Conservation (phyloP, 1,140 invertebrate genomes). For the Medauroidea extradentata region DNA sequence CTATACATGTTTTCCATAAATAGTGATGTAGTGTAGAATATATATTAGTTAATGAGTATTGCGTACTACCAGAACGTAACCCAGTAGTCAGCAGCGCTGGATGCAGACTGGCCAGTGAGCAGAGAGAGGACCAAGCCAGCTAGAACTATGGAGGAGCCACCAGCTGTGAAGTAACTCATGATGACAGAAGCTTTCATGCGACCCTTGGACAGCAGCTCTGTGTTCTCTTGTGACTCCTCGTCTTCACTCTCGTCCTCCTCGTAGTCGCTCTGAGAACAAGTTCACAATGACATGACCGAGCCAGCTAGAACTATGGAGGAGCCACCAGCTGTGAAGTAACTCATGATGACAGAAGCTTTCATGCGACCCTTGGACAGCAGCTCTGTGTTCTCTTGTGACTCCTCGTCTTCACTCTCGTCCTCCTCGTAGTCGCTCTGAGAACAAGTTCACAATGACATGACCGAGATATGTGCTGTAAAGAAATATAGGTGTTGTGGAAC, state of each 20-base stretch:
- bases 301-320: conserved; percentile 41
- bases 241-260: conserved; percentile 38
- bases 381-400: conserved; percentile 51
- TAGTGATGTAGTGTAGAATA: too few species aligned
- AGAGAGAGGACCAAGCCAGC: conserved; percentile 42
- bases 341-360: conserved; percentile 46
- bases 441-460: conserved; percentile 41
- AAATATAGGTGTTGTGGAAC: not conserved
- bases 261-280: conserved; percentile 25
- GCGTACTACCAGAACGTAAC: conserved; percentile 48
- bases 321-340: conserved; percentile 52
- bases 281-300: conserved; percentile 40
- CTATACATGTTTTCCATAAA: too few species aligned
- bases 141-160: conserved; percentile 44
- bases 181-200: conserved; percentile 47
- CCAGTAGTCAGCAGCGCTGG: conserved; percentile 48
- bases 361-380: conserved; percentile 53
- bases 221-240: conserved; percentile 48
- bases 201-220: conserved; percentile 55
- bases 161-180: conserved; percentile 50
- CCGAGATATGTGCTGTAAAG: conserved; percentile 17
- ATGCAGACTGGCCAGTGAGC: conserved; percentile 44
- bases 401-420: conserved; percentile 41
- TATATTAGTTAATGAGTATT: too few species aligned
- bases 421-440: conserved; percentile 11